Conservation (phyloP, 2,888 invertebrate genomes). For the Agrochola circellaris region DNA sequence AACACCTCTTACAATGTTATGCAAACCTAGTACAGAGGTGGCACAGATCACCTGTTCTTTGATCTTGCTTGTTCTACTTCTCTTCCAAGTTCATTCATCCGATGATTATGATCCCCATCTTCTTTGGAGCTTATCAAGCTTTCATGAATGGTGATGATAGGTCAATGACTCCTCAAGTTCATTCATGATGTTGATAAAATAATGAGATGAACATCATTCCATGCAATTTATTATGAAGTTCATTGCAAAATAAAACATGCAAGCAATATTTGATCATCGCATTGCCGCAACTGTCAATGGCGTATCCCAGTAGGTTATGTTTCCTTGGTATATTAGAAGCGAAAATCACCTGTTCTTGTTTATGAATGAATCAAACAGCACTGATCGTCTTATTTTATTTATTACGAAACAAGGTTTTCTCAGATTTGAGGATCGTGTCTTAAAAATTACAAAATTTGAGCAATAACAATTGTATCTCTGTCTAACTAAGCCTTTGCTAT, state of each 20-base stretch:
- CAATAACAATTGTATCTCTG: neutral
- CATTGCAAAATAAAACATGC: conserved; percentile 31
- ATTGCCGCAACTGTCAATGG: conserved; percentile 3
- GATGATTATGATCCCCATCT: conserved; percentile 27
- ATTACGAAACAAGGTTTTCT: neutral
- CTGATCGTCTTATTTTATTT: neutral
- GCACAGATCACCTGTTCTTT: conserved; percentile 80
- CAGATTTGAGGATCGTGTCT: too few species aligned
- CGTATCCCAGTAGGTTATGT: conserved; percentile 67
- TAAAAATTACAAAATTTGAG: neutral
- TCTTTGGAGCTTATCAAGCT: conserved; percentile 21
- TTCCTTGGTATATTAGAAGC: conserved; percentile 70
- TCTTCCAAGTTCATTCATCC: conserved; percentile 30
- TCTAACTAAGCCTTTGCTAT: neutral
- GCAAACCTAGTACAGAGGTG: conserved; percentile 75
- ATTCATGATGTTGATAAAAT: conserved; percentile 11
- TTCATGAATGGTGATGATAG: conserved; percentile 12
- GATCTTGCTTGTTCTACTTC: conserved; percentile 66
- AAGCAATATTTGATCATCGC: conserved; percentile 3
- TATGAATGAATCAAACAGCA: conserved; percentile 38
- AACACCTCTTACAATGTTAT: conserved; percentile 69
- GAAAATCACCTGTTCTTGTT: conserved; percentile 75
- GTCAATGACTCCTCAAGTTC: conserved; percentile 22
- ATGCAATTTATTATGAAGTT: conserved; percentile 14
- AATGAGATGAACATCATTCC: neutral